Conservation (phyloP, 1,140 invertebrate genomes). For the Ooceraea biroi region DNA sequence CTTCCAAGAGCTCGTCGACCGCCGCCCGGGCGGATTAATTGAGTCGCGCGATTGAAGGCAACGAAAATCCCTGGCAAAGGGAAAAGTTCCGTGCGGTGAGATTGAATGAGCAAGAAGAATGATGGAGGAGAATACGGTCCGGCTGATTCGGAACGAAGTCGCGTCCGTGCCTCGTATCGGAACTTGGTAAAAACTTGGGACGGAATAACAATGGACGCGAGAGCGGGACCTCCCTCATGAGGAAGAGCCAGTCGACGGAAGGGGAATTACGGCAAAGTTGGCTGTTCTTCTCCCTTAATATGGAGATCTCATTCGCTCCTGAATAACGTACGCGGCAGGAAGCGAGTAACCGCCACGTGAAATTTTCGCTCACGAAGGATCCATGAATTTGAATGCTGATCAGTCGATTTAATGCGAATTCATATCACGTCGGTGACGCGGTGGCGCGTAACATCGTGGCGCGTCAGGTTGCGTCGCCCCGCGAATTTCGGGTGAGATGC, state of each 20-base stretch:
- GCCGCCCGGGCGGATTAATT: neutral
- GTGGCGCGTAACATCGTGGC: slow-evolving; percentile 34
- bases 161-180: neutral
- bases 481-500: slow-evolving; percentile 14
- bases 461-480: neutral
- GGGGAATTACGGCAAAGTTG: slow-evolving; percentile 34
- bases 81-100: neutral
- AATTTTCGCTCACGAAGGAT: neutral
- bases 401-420: slow-evolving; percentile 20
- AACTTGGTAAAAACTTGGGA: slow-evolving; percentile 43
- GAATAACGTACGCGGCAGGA: slow-evolving; percentile 22
- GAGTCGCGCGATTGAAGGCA: slow-evolving; percentile 21
- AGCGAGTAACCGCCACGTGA: neutral
- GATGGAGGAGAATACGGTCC: neutral
- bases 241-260: neutral
- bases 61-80: neutral
- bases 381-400: slow-evolving; percentile 24
- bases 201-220: slow-evolving; percentile 46
- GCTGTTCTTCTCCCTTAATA: neutral
- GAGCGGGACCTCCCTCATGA: neutral
- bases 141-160: slow-evolving; percentile 31
- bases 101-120: neutral
- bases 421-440: slow-evolving; percentile 12
- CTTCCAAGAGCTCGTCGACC: neutral
- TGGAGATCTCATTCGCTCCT: slow-evolving; percentile 14